Conservation (phyloP, 2,113 vertebrate genomes). For the Nesogale talazaci region DNA sequence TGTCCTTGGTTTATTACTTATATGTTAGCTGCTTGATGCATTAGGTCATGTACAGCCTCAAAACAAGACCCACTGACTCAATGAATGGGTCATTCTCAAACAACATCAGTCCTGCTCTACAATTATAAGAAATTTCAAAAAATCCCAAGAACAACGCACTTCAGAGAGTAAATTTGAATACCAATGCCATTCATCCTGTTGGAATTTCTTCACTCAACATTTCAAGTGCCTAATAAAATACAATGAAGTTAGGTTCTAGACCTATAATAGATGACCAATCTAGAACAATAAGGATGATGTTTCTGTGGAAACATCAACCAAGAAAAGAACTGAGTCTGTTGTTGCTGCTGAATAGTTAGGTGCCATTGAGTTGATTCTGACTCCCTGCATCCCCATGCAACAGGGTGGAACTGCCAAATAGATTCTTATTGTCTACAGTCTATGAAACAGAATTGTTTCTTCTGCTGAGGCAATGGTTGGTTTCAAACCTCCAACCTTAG, state of each 20-base stretch:
- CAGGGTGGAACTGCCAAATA: background rate
- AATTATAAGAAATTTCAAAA: background rate
- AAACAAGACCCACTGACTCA: background rate
- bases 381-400: background rate
- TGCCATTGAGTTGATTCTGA: background rate
- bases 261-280: too few species aligned
- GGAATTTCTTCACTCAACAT: conserved; percentile 23
- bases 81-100: background rate
- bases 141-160: background rate
- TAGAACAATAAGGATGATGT: too few species aligned
- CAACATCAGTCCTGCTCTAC: background rate
- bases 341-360: too few species aligned
- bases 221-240: background rate
- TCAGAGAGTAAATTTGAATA: background rate
- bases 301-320: too few species aligned
- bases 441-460: background rate
- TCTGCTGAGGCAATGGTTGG: background rate
- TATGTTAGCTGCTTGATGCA: background rate
- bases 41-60: background rate
- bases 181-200: background rate
- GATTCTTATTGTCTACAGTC: background rate
- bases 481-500: background rate
- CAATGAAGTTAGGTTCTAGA: background rate
- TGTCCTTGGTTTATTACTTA: background rate
- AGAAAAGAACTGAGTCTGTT: too few species aligned